Evolutionary conservation across 2,113 vertebrate genomes (phyloP).

Genomic region (Dinomys branickii): DNA sequence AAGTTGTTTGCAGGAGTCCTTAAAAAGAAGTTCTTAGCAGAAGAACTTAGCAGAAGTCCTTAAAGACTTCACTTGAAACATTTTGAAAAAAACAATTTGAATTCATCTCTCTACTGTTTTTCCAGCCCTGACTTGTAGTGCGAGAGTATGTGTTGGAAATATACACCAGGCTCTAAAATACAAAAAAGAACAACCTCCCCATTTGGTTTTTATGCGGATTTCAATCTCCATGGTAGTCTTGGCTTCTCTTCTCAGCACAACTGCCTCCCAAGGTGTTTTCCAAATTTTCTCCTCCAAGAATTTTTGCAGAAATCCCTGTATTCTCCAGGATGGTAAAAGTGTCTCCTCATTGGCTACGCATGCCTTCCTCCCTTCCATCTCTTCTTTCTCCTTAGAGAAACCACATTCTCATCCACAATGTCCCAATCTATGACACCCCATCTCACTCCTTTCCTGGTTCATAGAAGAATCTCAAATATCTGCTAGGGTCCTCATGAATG

Average conservation of each 20-base stretch:
- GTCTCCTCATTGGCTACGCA: too few species aligned
- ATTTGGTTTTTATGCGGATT: not conserved
- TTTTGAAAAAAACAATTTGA: not conserved
- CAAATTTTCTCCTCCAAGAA: not conserved
- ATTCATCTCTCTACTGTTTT: not conserved
- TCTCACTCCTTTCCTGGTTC: too few species aligned
- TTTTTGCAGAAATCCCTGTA: not conserved
- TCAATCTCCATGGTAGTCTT: not conserved
- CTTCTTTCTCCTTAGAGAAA: not conserved
- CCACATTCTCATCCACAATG: not conserved
- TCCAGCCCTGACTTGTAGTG: not conserved
- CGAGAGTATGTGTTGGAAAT: not conserved
- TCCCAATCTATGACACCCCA: too few species aligned
- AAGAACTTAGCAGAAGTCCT: too few species aligned
- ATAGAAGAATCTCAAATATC: not conserved
- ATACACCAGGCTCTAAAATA: not conserved
- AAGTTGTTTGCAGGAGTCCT: too few species aligned
- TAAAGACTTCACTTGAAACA: not conserved
- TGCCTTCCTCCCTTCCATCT: not conserved
- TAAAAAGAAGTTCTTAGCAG: too few species aligned
- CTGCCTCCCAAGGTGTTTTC: not conserved
- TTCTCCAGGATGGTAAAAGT: not conserved
- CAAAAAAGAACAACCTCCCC: not conserved
- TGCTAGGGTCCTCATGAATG: not conserved
- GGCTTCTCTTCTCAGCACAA: not conserved